Evolutionary conservation across 2,113 vertebrate genomes (phyloP).

Genomic region (Emydocephalus ijimae): DNA sequence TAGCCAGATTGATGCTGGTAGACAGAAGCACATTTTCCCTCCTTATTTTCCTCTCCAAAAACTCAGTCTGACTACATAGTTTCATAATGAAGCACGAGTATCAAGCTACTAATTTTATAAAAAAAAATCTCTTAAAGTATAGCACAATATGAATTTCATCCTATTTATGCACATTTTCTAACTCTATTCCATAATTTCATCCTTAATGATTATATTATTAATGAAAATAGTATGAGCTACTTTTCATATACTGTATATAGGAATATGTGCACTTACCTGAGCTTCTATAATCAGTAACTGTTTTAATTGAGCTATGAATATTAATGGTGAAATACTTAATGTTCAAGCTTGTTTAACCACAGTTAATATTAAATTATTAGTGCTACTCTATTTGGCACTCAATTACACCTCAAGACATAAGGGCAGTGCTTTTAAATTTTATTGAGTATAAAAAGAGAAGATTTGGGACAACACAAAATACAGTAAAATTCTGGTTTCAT

Average conservation of each 20-base stretch:
- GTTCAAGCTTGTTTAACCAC: slow-evolving; percentile 7
- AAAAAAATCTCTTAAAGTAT: background rate
- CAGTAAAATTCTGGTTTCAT: background rate
- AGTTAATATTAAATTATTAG: slow-evolving; percentile 9
- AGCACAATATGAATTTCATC: background rate
- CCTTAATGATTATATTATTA: background rate
- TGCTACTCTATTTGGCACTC: background rate
- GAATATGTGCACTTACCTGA: background rate
- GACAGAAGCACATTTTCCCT: no score
- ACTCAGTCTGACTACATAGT: no score
- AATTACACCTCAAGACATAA: background rate
- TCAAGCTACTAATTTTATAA: background rate
- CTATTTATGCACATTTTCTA: background rate
- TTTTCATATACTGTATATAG: background rate
- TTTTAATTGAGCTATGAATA: background rate
- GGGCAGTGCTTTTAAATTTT: background rate
- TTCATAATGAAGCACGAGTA: no score
- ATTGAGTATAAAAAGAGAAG: background rate
- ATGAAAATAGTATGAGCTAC: background rate
- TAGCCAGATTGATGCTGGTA: no score
- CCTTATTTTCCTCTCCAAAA: no score
- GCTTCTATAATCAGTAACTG: background rate
- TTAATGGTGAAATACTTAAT: background rate
- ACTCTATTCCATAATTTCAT: background rate
- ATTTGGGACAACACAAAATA: background rate